Percentiles rank a stretch among this genome's conserved stretches.
These are phyloP conservation scores for Paraplagusia blochii DNA, from an alignment of 2,113 vertebrate species.

Conservation along the genomic window DNA sequence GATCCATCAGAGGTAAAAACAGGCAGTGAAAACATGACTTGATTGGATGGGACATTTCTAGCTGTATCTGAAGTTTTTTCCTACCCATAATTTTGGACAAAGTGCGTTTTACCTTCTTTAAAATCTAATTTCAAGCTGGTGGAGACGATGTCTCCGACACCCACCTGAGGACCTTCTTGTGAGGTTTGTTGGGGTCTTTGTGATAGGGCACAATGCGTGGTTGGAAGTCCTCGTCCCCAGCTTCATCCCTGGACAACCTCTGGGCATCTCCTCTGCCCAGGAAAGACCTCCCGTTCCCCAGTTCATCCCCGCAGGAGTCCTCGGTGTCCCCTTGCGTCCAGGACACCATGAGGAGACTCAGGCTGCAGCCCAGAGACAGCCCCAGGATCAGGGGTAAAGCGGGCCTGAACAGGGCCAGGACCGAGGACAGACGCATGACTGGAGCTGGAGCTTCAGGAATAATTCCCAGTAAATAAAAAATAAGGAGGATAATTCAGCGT, in stretches of 20 bases:
- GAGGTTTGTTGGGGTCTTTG: conserved; percentile 86
- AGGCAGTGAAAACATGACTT: no score
- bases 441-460: neutral
- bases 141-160: conserved; percentile 5
- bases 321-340: conserved; percentile 85
- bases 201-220: conserved; percentile 92
- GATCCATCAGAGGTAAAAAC: no score
- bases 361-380: conserved; percentile 90
- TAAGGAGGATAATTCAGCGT: neutral
- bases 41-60: no score
- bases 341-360: conserved; percentile 90
- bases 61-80: no score
- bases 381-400: conserved; percentile 90
- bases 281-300: conserved; percentile 63
- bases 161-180: conserved; percentile 94
- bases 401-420: conserved; percentile 85
- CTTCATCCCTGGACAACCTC: conserved; percentile 49
- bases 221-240: conserved; percentile 67
- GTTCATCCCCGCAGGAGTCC: conserved; percentile 73
- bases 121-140: neutral
- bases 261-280: conserved; percentile 39
- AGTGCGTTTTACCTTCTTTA: no score
- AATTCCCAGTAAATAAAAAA: no score
- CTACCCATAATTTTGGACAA: no score
- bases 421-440: conserved; percentile 81